Base-by-base conservation (phyloP, 35 echinoderm and acorn worm genomes). In the Hemicentrotus pulcherrimus region DNA sequence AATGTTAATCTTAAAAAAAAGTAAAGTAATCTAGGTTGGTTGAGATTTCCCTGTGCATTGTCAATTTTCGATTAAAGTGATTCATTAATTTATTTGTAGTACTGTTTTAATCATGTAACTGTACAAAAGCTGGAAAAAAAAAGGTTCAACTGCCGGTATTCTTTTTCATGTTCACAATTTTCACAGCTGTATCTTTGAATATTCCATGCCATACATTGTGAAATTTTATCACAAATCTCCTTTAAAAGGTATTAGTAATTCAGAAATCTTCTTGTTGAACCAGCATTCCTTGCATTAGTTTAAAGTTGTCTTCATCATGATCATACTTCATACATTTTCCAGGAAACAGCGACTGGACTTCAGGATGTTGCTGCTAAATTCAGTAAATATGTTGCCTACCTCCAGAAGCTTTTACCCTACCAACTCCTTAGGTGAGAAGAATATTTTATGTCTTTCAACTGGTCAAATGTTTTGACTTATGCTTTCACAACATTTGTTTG, bases 321-420 rank as follows among this genome's bases (percentile, higher is more conserved):
- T 5, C 5, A 22, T 78, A 22, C 1, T 78, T 0, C 0, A n/a
- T n/a, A 78, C 65, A 28, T 46, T 91, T 94, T 96, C 0, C 55
- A 99, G 98, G 98, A 99, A 96, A 99, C 98, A 28, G 97, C 98
- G 52, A 97, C 97, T 50, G 98, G 96, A 24, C 97, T 99, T 71
- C 96, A 97, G 91, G 98, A 99, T 7, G 96, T 99, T 95, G 96
- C 98, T 58, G 88, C 95, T 47, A 98, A 96, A 65, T 99, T 99
- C 95, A 99, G 97, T 85, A 97, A 94, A 92, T 99, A 99, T 95
- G 95, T 99, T 47, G 94, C 95, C 95, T 99, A 99, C 88, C 96
- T 97, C 59, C 91, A 99, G 85, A 99, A 97, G 92, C 94, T 99
- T 61, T 92, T 97, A 86, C 98, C 98, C 31, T 99, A 99, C 86